Evolutionary conservation across 2,797 vertebrate species (phyloP).

Genomic region (Sebastes nivosus): DNA sequence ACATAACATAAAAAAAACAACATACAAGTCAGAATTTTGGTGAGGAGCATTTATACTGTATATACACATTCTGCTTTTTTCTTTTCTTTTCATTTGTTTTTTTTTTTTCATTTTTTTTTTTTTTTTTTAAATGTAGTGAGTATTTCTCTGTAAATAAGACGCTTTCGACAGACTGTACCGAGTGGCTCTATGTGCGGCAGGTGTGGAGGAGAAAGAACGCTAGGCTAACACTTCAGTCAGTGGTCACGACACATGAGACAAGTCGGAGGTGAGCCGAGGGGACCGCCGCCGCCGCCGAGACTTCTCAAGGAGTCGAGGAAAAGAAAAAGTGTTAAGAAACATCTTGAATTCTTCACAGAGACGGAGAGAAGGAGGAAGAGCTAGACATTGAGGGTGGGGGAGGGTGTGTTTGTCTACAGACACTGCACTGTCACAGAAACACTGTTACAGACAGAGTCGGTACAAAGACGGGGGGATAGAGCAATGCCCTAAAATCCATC

Average conservation of each 20-base stretch:
- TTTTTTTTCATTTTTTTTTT: slow-evolving; percentile 71
- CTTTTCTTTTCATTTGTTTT: slow-evolving; percentile 49
- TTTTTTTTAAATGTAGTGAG: slow-evolving; percentile 61
- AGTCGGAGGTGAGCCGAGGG: background rate
- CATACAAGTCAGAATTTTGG: slow-evolving; percentile 95
- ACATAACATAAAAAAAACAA: slow-evolving; percentile 72
- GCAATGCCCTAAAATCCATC: slow-evolving; percentile 61
- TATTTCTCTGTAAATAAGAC: slow-evolving; percentile 75
- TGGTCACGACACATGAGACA: slow-evolving; percentile 46
- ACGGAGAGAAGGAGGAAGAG: slow-evolving; percentile 10
- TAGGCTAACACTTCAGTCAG: slow-evolving; percentile 63
- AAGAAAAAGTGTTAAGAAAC: slow-evolving; percentile 18
- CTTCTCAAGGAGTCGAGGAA: slow-evolving; percentile 15
- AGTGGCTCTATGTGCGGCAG: slow-evolving; percentile 65
- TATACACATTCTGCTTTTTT: slow-evolving; percentile 81
- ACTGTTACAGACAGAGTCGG: slow-evolving; percentile 54
- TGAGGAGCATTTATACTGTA: slow-evolving; percentile 90
- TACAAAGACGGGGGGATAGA: slow-evolving; percentile 55
- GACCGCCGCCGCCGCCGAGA: background rate
- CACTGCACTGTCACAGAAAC: slow-evolving; percentile 60
- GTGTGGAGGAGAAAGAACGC: slow-evolving; percentile 31
- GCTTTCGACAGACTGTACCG: slow-evolving; percentile 67
- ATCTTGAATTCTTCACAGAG: slow-evolving; percentile 38
- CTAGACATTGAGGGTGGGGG: background rate
- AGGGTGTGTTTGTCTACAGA: slow-evolving; percentile 36